Base-by-base conservation (phyloP, 2,113 vertebrate genomes). In the Leiothrix lutea region DNA sequence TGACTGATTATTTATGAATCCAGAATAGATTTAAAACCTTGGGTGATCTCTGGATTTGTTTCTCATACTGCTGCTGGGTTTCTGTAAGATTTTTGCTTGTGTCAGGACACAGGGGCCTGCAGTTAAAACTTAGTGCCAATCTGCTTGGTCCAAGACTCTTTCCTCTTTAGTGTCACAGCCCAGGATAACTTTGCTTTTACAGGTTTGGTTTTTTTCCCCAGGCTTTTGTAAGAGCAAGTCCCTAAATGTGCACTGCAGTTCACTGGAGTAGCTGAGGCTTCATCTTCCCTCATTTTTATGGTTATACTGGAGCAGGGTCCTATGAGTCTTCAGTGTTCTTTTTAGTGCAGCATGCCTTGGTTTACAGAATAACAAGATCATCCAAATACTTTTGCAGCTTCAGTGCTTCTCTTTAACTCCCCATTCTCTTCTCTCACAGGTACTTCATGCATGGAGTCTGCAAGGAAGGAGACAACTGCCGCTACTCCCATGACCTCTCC, bases 381-480 rank as follows among this genome's bases (percentile, higher is more conserved):
- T 51, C 28, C 23, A 36, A 4, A 42, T 70, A 38, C 20, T 72
- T 77, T 26, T 31, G 58, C 24, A 35, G 8, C 31, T 71, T 74
- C 42, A 73, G 22, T 47, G 62, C 8, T 78, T 71, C 40, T 82
- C 23, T 36, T 62, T 78, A 51, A 90, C 47, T 61, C 44, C 35
- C 21, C 38, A 9, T 92, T 36, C 31, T 82, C 31, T 42, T 92
- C 50, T 97, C 58, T 97, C 83, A 4, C 97, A 99, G 99, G 82
- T 99, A 99, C 93, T 99, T 99, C 98, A 99, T 99, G 98, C 99
- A 99, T 92, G 99, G 99, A 36, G 98, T 99, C 95, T 99, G 99
- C 98, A 99, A 99, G 98, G 99, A 99, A 98, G 99, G 99, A 83
- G 98, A 98, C 77, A 99, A 99, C 98, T 99, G 99, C 96, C 99